Percentiles rank a stretch among this genome's conserved stretches.
Conservation (phyloP, 30 jellyfish, hydroid and myxozoan genomes). For the Hydractinia echinata region DNA sequence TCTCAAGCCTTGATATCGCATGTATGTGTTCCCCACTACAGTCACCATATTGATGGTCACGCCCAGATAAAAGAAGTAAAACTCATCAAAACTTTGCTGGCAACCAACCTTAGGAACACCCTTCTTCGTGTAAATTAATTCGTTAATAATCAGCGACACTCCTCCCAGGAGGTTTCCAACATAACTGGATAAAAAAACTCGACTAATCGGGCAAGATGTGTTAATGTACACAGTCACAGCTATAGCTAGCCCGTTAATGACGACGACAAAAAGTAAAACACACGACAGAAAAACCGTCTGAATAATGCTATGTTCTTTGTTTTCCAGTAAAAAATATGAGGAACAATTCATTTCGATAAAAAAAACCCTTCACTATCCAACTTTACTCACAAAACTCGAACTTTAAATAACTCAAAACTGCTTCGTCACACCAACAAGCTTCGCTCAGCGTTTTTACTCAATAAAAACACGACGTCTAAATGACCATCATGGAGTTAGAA, state of each 20-base stretch:
- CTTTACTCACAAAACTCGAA: no score
- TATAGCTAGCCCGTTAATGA: background rate
- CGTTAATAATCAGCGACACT: constrained; percentile 12
- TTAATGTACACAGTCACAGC: background rate
- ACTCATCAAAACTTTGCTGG: constrained; percentile 1
- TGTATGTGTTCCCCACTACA: constrained; percentile 12
- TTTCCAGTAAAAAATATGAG: background rate
- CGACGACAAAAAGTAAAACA: background rate
- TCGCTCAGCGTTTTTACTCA: no score
- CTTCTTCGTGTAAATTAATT: background rate
- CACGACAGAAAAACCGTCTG: background rate
- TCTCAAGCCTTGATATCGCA: constrained; percentile 16
- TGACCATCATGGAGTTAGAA: no score
- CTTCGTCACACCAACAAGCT: no score
- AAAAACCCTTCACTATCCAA: no score
- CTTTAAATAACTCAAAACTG: no score
- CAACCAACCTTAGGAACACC: constrained; percentile 19
- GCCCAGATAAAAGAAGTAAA: constrained; percentile 21
- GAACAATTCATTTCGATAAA: background rate
- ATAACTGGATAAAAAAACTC: constrained; percentile 18
- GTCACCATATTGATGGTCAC: constrained; percentile 26
- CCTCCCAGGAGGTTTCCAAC: constrained; percentile 9
- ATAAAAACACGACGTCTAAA: no score
- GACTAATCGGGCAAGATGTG: background rate
- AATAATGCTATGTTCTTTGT: background rate